Base-by-base conservation (phyloP, 2,113 vertebrate genomes). In the Rhadina sibilatrix region DNA sequence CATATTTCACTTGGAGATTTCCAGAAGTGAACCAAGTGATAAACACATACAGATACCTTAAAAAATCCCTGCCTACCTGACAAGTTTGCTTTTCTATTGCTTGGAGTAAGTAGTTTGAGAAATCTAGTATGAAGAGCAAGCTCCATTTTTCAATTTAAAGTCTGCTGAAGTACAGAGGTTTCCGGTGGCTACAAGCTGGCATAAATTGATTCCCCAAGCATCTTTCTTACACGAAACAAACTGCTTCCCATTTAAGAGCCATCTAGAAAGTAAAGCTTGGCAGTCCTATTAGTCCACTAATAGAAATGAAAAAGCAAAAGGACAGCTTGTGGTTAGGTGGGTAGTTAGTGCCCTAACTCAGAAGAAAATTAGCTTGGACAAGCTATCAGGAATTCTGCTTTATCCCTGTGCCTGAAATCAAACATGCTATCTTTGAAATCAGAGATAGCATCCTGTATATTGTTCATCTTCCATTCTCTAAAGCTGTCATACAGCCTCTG, bases 191-290 rank as follows among this genome's bases (percentile, higher is more conserved):
- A 80, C 70, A 61, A 21, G 19, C 33, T 85, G 52, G 83, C 21
- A n/a, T 53, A 56, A 91, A 77, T 53, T 65, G 53, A 65, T 94
- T 84, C 65, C 64, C n/a, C 69, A 56, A 78, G 33, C 80, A 89
- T 77, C 89, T 92, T 79, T 40, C n/a, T 31, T 59, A 50, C 47
- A 40, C 40, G 46, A 83, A 96, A 90, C 76, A 94, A 95, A 93
- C 93, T 60, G 70, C 76, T 93, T 89, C 69, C 85, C 91, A 90
- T 95, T 92, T 92, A 89, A 95, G 68, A 54, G 18, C 50, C 72
- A 89, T 79, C 84, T 80, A 76, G 47, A 90, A 89, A 80, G 65
- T 56, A 93, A 83, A 93, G 87, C 25, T 78, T 94, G 92, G 80
- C 91, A 95, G 53, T 75, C 74, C 66, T 59, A 38, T 93, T 89